Evolutionary conservation across 2,113 vertebrate species (phyloP).

Genomic region (Dipodomys ordii): DNA sequence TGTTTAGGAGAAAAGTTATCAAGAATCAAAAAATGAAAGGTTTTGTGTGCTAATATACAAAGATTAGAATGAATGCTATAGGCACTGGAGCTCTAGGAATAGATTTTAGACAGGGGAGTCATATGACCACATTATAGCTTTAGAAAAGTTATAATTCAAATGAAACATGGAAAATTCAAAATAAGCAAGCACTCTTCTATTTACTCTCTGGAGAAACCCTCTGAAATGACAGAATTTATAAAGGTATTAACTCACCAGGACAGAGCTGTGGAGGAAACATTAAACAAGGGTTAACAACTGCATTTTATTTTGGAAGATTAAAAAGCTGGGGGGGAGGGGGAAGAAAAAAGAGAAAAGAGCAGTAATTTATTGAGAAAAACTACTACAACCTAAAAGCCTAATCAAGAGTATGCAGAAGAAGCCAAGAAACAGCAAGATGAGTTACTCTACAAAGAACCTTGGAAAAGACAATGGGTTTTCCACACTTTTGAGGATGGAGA

Average conservation of each 20-base stretch:
- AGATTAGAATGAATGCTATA: neutral
- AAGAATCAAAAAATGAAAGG: slow-evolving; percentile 25
- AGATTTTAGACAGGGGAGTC: neutral
- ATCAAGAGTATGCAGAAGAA: neutral
- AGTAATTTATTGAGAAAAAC: neutral
- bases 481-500: neutral
- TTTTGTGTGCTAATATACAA: neutral
- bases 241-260: neutral
- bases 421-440: neutral
- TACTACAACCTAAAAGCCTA: neutral
- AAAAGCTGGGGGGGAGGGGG: neutral
- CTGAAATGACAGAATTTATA: neutral
- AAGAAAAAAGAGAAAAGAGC: neutral
- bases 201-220: neutral
- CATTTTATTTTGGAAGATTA: neutral
- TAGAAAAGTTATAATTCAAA: slow-evolving; percentile 12
- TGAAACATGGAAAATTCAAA: slow-evolving; percentile 28
- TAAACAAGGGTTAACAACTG: neutral
- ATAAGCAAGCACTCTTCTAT: slow-evolving; percentile 2
- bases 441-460: neutral
- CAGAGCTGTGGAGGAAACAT: neutral
- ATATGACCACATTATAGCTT: slow-evolving; percentile 18
- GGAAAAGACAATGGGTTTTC: neutral
- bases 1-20: neutral
- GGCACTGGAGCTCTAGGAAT: neutral